Evolutionary conservation across 2,797 vertebrate genomes (phyloP), one percentile per base, ranked within the genome.

Genomic region (Girardinus metallicus): DNA sequence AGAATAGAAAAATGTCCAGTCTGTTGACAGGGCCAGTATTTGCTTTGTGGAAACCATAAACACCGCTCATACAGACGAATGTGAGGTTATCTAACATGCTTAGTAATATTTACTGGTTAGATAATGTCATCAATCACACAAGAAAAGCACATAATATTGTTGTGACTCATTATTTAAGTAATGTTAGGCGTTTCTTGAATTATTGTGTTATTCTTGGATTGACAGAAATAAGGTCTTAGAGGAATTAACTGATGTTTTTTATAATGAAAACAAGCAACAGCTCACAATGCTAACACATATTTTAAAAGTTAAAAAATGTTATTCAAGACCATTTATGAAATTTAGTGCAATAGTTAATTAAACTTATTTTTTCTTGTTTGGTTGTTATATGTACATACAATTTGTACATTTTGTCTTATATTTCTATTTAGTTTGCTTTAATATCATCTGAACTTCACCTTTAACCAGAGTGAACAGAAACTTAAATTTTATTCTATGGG

Each of bases 1-100:
- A 51, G 44, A 74, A 80, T 55, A 70, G 64, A 70, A 68, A 21
- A 31, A 1, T 6, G n/a, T 34, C 10, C 18, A 57, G 44, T 64
- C 62, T 26, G 13, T 36, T 0, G 9, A 21, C 1, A 1, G 6
- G 29, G 73, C 43, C 62, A 79, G 68, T 77, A 55, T 80, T 75
- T 79, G 73, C 23, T 76, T 74, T 73, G 5, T 53, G 29, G 36
- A 41, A 57, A 77, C 6, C 34, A 64, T 23, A n/a, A 77, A 74
- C 21, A 4, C 43, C 2, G 7, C 55, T 47, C 39, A 0, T 39
- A 5, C 16, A 8, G 5, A 53, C 57, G 36, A 36, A 74, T 16
- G 18, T 9, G 13, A 34, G 9, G 26, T 47, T 10, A 2, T 85
- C 68, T 29, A 29, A 18, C 2, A 46, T 71, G 26, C 9, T 71